phyloP scores from a whole-genome alignment of 2,888 invertebrate species.

The Andrena marginata region DNA sequence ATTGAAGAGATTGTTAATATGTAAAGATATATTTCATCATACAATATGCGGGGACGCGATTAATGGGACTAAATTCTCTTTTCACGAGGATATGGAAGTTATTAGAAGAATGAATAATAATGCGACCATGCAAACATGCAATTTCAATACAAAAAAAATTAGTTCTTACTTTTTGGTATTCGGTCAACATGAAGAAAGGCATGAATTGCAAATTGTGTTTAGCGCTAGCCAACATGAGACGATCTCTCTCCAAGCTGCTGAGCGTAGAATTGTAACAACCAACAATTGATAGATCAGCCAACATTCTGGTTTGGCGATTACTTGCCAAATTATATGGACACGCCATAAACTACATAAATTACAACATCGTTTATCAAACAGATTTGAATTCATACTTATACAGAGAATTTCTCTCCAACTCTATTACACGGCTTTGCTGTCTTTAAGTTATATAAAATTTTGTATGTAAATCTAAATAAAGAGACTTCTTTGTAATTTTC shows the following conservation, averaged over 20 bases:
- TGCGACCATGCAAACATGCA: slow-evolving; percentile 35
- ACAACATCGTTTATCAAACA: slow-evolving; percentile 36
- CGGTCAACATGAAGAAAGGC: slow-evolving; percentile 99
- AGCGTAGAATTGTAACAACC: slow-evolving; percentile 97
- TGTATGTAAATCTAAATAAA: not conserved
- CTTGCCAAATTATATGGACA: slow-evolving; percentile 98
- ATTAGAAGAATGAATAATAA: slow-evolving; percentile 6
- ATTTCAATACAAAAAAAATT: slow-evolving; percentile 34
- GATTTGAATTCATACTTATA: slow-evolving; percentile 14
- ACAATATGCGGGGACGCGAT: not conserved
- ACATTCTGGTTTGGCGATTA: slow-evolving; percentile 99
- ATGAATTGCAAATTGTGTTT: slow-evolving; percentile 97
- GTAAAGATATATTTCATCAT: not conserved
- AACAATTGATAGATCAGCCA: slow-evolving; percentile 97
- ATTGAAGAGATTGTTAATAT: not conserved
- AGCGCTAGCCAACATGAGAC: slow-evolving; percentile 96
- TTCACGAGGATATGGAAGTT: not conserved
- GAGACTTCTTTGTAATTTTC: slow-evolving; percentile 1
- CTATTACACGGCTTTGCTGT: not conserved
- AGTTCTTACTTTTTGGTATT: slow-evolving; percentile 92
- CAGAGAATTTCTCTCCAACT: not conserved
- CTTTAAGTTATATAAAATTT: slow-evolving; percentile 6
- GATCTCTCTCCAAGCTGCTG: slow-evolving; percentile 91
- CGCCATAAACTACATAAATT: slow-evolving; percentile 89
- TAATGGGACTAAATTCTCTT: not conserved